Evolutionary conservation across 2,888 invertebrate genomes (phyloP).

Genomic region (Fragum sueziense): DNA sequence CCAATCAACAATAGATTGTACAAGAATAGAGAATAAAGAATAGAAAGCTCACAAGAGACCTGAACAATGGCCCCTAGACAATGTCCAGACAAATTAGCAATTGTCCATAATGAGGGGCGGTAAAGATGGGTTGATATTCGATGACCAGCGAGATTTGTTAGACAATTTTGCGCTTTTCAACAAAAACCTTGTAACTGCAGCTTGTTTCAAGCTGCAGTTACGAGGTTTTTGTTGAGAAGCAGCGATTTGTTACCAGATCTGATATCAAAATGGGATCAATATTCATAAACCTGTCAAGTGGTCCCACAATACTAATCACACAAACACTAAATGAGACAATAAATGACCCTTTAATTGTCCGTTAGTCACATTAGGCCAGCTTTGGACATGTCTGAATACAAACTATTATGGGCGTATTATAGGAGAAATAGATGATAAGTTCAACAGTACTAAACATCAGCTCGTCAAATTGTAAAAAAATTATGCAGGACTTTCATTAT

Average conservation of each 20-base stretch:
- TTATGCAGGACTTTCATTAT: not conserved
- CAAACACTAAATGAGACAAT: conserved; percentile 5
- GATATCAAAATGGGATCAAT: conserved; percentile 18
- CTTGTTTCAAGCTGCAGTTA: too few relatives aligned
- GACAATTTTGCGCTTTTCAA: too few relatives aligned
- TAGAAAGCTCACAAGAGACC: too few relatives aligned
- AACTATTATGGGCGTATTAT: not conserved
- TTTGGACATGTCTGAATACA: not conserved
- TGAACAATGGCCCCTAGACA: not conserved
- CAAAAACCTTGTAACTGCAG: too few relatives aligned
- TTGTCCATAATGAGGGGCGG: not conserved
- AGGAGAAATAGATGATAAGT: not conserved
- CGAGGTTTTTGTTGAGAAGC: not conserved
- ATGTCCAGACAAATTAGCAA: not conserved
- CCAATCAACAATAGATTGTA: too few relatives aligned
- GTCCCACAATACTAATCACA: not conserved
- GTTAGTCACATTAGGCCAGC: not conserved
- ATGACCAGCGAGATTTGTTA: not conserved
- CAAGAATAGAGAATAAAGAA: too few relatives aligned
- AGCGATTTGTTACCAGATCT: conserved; percentile 1
- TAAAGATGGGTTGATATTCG: not conserved
- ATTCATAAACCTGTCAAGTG: conserved; percentile 10
- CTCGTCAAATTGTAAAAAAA: not conserved
- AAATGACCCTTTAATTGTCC: not conserved
- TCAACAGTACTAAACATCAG: not conserved